Conservation (phyloP, 1,140 invertebrate genomes). For the Papilio polyxenes region DNA sequence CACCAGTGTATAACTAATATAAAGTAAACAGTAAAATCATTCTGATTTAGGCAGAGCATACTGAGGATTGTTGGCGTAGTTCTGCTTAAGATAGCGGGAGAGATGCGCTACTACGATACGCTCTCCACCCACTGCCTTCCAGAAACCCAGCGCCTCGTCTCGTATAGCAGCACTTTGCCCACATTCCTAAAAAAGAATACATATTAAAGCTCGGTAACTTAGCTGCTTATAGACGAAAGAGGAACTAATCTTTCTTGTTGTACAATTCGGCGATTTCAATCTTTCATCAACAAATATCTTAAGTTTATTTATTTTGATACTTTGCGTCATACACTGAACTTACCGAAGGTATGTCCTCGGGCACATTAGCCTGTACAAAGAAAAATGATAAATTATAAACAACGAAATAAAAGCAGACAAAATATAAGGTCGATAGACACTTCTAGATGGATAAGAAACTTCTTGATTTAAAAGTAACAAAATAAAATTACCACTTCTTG, state of each 20-base stretch:
- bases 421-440: neutral
- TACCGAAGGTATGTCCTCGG: slow-evolving; percentile 7
- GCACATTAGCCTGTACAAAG: neutral
- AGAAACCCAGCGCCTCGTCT: slow-evolving; percentile 51
- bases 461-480: no score
- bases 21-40: slow-evolving; percentile 40
- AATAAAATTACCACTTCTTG: slow-evolving; percentile 41
- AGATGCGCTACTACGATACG: slow-evolving; percentile 56
- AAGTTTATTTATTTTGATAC: no score
- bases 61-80: slow-evolving; percentile 58
- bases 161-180: slow-evolving; percentile 54
- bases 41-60: slow-evolving; percentile 56
- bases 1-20: slow-evolving; percentile 16
- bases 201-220: neutral
- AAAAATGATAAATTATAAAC: neutral
- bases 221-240: no score
- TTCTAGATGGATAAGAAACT: neutral
- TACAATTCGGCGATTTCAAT: no score
- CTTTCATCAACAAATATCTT: no score
- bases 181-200: slow-evolving; percentile 57
- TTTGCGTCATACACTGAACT: neutral
- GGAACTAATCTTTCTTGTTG: no score
- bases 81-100: slow-evolving; percentile 52
- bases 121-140: slow-evolving; percentile 61
- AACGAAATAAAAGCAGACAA: neutral